Conservation (phyloP, 2,797 vertebrate species). For the Bovichtus diacanthus region DNA sequence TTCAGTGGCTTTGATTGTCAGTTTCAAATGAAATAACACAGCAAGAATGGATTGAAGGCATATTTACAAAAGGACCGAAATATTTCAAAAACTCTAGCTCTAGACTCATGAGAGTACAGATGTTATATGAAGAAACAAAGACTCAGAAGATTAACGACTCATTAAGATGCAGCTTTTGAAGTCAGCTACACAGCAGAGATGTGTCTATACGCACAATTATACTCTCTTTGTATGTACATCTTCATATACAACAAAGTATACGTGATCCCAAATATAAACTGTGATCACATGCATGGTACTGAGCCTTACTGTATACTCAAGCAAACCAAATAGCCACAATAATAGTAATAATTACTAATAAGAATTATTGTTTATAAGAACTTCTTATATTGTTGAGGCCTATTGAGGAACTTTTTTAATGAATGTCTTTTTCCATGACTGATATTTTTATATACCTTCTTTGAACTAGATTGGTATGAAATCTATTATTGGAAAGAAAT, state of each 20-base stretch:
- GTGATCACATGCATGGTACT: not conserved
- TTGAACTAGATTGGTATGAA: not conserved
- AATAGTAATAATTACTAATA: not conserved
- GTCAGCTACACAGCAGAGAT: no score
- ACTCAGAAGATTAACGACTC: no score
- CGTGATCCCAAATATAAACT: not conserved
- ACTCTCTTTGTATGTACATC: not conserved
- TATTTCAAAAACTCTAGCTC: not conserved
- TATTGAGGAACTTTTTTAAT: not conserved
- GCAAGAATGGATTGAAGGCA: not conserved
- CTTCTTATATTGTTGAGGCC: not conserved
- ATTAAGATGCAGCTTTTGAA: not conserved
- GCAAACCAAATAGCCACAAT: not conserved
- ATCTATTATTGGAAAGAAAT: constrained; percentile 12
- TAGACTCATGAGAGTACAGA: not conserved
- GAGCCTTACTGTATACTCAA: constrained; percentile 1
- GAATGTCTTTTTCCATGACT: constrained; percentile 12
- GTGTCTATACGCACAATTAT: not conserved
- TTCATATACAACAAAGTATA: not conserved
- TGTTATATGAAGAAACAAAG: no score
- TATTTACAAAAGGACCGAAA: not conserved
- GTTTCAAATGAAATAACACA: not conserved
- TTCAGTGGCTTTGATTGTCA: not conserved
- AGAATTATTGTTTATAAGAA: not conserved
- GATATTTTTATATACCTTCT: constrained; percentile 15